Evolutionary conservation across 1,140 invertebrate genomes (phyloP).

Genomic region (Metopolophium dirhodum): DNA sequence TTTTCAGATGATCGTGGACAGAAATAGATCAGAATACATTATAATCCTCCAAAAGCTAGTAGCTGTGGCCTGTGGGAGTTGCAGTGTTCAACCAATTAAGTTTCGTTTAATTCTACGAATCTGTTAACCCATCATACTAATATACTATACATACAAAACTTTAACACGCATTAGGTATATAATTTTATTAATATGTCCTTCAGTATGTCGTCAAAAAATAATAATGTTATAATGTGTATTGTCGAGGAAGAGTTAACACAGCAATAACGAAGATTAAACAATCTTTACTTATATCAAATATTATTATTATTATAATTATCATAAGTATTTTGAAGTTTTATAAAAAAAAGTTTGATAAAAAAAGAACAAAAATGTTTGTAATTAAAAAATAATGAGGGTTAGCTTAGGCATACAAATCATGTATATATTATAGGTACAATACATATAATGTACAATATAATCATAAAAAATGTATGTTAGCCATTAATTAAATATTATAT

Average conservation of each 20-base stretch:
- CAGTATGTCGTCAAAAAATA: not conserved
- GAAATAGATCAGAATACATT: not conserved
- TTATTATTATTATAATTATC: not conserved
- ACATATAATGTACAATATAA: not conserved
- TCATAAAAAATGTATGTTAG: not conserved
- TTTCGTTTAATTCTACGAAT: not conserved
- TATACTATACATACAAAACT: not conserved
- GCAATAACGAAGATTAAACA: not conserved
- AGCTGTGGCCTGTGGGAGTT: not conserved
- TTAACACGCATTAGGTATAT: not conserved
- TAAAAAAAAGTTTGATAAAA: not conserved
- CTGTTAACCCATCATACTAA: not conserved
- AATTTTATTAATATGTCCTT: slow-evolving; percentile 40
- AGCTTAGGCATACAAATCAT: too few species aligned
- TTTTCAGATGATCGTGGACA: not conserved
- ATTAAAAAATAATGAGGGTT: too few species aligned
- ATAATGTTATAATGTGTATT: not conserved
- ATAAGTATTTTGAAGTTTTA: not conserved
- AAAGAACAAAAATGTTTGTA: not conserved
- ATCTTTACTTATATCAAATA: not conserved
- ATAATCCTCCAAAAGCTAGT: not conserved
- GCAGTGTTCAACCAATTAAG: not conserved
- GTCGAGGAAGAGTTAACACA: not conserved
- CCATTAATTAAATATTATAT: not conserved
- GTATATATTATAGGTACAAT: not conserved